These are phyloP conservation scores for Yponomeuta evonymella DNA, from an alignment of 2,888 invertebrate genomes.

Conservation along the genomic window DNA sequence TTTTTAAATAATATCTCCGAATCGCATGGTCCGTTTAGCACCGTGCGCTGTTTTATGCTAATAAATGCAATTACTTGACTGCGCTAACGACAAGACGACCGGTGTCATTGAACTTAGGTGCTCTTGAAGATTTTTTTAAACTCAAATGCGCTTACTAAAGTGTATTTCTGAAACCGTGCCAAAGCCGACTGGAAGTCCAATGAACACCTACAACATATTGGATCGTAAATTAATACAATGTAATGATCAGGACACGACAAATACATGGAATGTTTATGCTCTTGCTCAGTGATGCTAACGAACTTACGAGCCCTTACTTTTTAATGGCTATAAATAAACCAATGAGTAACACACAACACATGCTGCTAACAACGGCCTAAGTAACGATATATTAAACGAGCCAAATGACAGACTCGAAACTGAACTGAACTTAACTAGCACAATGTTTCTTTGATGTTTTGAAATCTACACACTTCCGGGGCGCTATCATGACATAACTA, in stretches of 20 bases:
- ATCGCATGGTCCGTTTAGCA: slow-evolving; percentile 49
- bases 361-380: slow-evolving; percentile 42
- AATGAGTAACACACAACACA: slow-evolving; percentile 54
- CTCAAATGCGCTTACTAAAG: slow-evolving; percentile 28
- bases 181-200: not conserved
- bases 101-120: slow-evolving; percentile 53
- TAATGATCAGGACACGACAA: not conserved
- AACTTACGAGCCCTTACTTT: slow-evolving; percentile 56
- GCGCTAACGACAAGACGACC: slow-evolving; percentile 43
- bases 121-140: slow-evolving; percentile 26
- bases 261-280: slow-evolving; percentile 23
- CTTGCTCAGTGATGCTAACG: slow-evolving; percentile 43
- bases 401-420: not conserved
- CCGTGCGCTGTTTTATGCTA: slow-evolving; percentile 62
- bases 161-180: not conserved
- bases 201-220: slow-evolving; percentile 16
- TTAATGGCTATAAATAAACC: slow-evolving; percentile 61
- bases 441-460: too few species aligned
- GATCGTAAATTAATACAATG: not conserved
- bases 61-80: slow-evolving; percentile 63
- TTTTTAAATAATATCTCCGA: not conserved
- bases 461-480: not conserved
- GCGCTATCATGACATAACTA: not conserved
- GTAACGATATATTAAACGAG: not conserved
- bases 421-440: too few species aligned